Evolutionary conservation across 2,888 invertebrate genomes (phyloP).

Genomic region (Diaphora mendica): DNA sequence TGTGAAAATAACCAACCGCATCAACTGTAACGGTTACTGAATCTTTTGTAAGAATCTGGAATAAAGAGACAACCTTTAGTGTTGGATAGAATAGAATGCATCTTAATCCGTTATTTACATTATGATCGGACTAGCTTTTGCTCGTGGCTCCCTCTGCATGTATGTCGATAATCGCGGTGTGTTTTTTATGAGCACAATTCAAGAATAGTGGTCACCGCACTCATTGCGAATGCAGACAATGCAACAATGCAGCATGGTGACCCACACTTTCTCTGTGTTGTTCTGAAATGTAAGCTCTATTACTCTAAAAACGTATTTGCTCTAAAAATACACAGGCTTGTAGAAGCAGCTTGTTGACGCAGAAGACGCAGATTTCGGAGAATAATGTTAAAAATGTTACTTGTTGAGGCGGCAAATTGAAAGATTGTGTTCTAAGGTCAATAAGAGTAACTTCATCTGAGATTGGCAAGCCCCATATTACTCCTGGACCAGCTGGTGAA

Average conservation of each 20-base stretch:
- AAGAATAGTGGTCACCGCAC: no score
- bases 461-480: conserved; percentile 96
- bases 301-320: not conserved
- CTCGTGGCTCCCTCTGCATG: no score
- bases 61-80: conserved; percentile 69
- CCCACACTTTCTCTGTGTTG: no score
- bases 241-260: no score
- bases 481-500: conserved; percentile 89
- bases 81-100: no score
- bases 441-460: conserved; percentile 94
- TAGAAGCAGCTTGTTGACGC: not conserved
- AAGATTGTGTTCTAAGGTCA: conserved; percentile 95
- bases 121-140: not conserved
- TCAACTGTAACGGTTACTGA: conserved; percentile 97
- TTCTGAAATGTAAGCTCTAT: no score
- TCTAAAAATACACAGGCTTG: not conserved
- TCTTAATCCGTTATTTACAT: not conserved
- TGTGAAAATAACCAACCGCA: conserved; percentile 92
- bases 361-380: not conserved
- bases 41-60: conserved; percentile 90
- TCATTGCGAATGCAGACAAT: no score
- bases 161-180: no score
- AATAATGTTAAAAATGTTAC: conserved; percentile 73
- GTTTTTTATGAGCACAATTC: no score
- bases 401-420: conserved; percentile 97